Evolutionary conservation across 2,888 invertebrate genomes (phyloP), one percentile per base, ranked within the genome.

Genomic region (Synanthedon tipuliformis): DNA sequence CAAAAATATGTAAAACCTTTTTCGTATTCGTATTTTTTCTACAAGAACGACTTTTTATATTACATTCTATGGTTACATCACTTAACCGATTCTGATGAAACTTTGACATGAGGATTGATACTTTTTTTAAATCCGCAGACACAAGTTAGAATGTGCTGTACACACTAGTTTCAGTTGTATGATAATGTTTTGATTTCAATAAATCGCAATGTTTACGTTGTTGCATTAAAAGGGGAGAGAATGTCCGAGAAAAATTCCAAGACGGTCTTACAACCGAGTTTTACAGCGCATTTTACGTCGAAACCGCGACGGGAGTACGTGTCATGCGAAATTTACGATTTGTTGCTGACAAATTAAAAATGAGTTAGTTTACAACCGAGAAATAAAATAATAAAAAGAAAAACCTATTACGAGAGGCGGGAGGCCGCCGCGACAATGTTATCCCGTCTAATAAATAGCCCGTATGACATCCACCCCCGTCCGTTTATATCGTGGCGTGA

Each of bases 331-430:
- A 78, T 84, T 84, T 83, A 85, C 73, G 77, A 74, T 73, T 72
- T 70, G 59, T 65, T 67, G 64, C 71, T 75, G 76, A 81, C 81
- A 85, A 85, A 85, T 86, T 84, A 84, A 85, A 83, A 84, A 84
- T 81, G 76, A 80, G 81, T 78, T 78, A 78, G 79, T 81, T 82
- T 80, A 81, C 79, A 78, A 68, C 78, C 73, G 62, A 66, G 77
- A 76, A 76, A 78, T 78, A 77, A 81, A 80, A 80, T 80, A 73
- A 81, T 74, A 78, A 78, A 57, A 78, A 69, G 69, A 64, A 76
- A 81, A 81, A 78, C 75, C 77, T 77, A 82, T 81, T 81, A 81
- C 74, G 57, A 68, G 66, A 71, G 68, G 73, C 65, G 63, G 64
- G 64, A 65, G 68, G 66, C 65, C 66, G 66, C 63, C 62, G 72